Base-by-base conservation (phyloP, 2,113 vertebrate genomes). In the Etia nguti region DNA sequence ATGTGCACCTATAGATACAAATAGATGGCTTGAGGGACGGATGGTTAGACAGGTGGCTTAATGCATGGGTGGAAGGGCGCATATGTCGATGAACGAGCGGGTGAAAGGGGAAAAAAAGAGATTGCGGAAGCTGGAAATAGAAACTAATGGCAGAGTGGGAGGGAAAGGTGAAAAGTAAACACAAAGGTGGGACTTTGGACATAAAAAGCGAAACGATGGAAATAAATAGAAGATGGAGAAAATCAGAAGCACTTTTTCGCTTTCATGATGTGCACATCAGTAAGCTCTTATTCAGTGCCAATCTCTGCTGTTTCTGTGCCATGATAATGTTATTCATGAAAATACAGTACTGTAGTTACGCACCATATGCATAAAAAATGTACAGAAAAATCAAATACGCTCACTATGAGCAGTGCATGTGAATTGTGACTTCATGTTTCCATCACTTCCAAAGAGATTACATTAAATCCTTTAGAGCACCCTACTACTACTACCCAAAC, bases 11-110 rank as follows among this genome's bases (percentile, higher is more conserved):
- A 90, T 81, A 87, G 89, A 91, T 91, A 90, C 80, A 87, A 90
- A 93, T 88, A 89, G 89, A 90, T 80, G 90, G 62, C 83, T 90
- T 83, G 81, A 85, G 91, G 90, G 91, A 88, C 15, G 90, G 89
- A 85, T 89, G 92, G 92, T 86, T 89, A 90, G 93, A 92, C 86
- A 88, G 90, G 90, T 62, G 83, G 68, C 90, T 84, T 86, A 92
- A 90, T 90, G 90, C 85, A 85, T 80, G 86, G 87, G 84, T 79
- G 89, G 86, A 92, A 24, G 85, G 57, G 87, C 80, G 82, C 36
- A 77, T 73, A 84, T 20, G 82, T 82, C 90, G 57, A 85, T 46
- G 80, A 55, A 86, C 29, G 81, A 65, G 86, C 11, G 59, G 84
- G 52, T 59, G 59, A 84, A 20, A 46, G 80, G 70, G 15, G 16